Evolutionary conservation across 2,797 vertebrate species (phyloP).

Genomic region (Streptopelia turtur): DNA sequence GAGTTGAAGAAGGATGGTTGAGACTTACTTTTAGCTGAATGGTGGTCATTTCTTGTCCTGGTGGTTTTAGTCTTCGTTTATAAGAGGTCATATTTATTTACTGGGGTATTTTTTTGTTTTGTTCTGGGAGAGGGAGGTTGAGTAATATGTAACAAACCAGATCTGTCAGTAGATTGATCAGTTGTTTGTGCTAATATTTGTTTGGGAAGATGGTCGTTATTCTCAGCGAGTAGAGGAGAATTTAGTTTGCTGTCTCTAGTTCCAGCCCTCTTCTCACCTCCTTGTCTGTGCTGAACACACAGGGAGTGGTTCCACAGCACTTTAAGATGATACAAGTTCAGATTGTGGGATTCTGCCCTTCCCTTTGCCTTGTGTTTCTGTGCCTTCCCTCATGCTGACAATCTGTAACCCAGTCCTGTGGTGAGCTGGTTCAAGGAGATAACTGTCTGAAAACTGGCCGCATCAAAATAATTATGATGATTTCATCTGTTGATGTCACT

Average conservation of each 20-base stretch:
- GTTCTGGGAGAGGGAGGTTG: not conserved
- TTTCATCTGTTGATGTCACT: not conserved
- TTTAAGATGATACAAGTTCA: not conserved
- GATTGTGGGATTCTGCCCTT: not conserved
- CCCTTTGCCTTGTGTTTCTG: accelerated
- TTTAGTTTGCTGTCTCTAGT: not conserved
- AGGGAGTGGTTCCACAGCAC: not conserved
- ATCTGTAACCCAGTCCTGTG: accelerated
- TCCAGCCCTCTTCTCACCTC: not conserved
- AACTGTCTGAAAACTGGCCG: not conserved
- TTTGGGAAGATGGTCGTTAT: not conserved
- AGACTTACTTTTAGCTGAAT: not conserved
- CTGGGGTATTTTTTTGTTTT: not conserved
- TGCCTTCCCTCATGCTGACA: not conserved
- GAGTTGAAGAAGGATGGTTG: not conserved
- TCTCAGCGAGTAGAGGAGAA: not conserved
- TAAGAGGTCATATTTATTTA: not conserved
- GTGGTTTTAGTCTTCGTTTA: not conserved
- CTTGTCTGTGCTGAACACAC: not conserved
- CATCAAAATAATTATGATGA: not conserved
- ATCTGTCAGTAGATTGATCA: not conserved
- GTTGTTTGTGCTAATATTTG: not conserved
- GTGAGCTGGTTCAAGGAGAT: not conserved
- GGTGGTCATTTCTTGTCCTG: not conserved
- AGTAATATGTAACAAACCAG: not conserved